A percentile compares a stretch with the other conserved stretches of the same genome.
phyloP scores from a whole-genome alignment of 2,797 vertebrate genomes.

The Prunella strophiata region DNA sequence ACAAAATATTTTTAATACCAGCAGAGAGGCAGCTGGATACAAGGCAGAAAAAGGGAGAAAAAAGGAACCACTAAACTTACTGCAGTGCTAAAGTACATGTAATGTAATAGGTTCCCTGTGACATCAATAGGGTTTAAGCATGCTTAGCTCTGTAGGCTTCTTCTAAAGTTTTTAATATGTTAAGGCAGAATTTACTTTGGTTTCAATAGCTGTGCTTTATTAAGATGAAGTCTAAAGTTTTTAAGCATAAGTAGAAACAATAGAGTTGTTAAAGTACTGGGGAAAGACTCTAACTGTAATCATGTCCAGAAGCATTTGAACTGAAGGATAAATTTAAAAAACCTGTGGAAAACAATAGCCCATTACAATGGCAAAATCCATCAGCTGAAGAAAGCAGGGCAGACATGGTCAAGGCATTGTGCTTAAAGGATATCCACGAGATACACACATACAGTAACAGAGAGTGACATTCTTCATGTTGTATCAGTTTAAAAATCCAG shows the following conservation, averaged over 20 bases:
- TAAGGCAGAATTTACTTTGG: neutral
- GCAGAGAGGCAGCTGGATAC: neutral
- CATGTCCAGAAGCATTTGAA: conserved; percentile 51
- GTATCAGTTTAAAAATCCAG: conserved; percentile 77
- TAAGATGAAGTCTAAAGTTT: neutral
- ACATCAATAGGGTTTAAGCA: neutral
- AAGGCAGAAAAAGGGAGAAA: neutral
- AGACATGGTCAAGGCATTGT: conserved; percentile 61
- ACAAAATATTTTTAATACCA: neutral
- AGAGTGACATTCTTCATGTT: conserved; percentile 81
- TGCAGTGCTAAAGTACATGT: neutral
- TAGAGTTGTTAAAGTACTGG: neutral
- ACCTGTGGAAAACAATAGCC: conserved; percentile 11
- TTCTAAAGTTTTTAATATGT: neutral
- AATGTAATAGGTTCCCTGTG: neutral
- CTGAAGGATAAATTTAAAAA: conserved; percentile 26
- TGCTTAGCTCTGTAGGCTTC: neutral
- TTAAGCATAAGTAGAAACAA: conserved; percentile 20
- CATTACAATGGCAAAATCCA: neutral
- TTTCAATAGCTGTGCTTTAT: neutral
- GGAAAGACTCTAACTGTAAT: neutral
- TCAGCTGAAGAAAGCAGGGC: conserved; percentile 53
- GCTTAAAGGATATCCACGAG: conserved; percentile 69
- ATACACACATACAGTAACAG: conserved; percentile 66
- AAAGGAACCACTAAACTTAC: neutral